Conservation (phyloP, 2,888 invertebrate species). For the Masnerella sp. region DNA sequence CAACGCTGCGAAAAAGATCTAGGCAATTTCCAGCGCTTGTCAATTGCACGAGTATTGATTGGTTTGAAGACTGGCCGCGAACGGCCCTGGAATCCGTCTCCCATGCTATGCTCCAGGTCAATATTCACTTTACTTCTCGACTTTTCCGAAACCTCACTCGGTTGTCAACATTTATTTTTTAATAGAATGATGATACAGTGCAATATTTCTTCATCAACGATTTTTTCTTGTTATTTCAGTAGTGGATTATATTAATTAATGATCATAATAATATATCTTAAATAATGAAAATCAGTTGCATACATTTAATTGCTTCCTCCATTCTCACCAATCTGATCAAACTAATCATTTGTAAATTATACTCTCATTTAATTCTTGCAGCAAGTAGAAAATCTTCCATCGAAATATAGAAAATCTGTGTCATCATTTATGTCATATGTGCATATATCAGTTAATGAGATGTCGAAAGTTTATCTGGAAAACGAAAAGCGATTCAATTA, state of each 20-base stretch:
- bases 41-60: conserved; percentile 95
- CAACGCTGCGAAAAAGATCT: conserved; percentile 89
- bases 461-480: conserved; percentile 87
- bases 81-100: conserved; percentile 95
- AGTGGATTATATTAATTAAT: too few species aligned
- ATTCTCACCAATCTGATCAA: too few species aligned
- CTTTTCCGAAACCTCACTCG: too few species aligned
- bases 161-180: too few species aligned
- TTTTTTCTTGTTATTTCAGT: too few species aligned
- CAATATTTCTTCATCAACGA: too few species aligned
- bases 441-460: conserved; percentile 91
- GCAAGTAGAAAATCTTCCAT: conserved; percentile 77
- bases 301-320: too few species aligned
- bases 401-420: conserved; percentile 79
- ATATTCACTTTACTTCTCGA: conserved; percentile 10
- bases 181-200: background rate
- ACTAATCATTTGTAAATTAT: too few species aligned
- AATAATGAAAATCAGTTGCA: background rate
- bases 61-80: conserved; percentile 98
- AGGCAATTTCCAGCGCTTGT: conserved; percentile 96
- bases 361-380: conserved; percentile 16
- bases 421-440: conserved; percentile 94
- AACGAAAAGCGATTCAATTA: conserved; percentile 96
- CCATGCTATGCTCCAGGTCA: conserved; percentile 86
- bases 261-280: too few species aligned